These are phyloP conservation scores for Eonycteris spelaea DNA, from an alignment of 2,113 vertebrate species.

Conservation along the genomic window DNA sequence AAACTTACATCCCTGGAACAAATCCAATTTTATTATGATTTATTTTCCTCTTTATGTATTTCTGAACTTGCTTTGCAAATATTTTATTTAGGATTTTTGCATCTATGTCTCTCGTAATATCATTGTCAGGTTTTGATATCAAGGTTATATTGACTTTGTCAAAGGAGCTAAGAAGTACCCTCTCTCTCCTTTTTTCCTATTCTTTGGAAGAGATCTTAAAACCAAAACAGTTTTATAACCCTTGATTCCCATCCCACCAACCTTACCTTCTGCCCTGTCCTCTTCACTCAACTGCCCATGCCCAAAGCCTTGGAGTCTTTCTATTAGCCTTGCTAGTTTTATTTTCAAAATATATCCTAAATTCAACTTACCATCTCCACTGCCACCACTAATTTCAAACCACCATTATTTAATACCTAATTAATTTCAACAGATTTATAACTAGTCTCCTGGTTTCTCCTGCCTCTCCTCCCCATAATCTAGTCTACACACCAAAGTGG, in stretches of 20 bases:
- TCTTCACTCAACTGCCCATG: neutral
- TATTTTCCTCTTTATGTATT: constrained; percentile 1
- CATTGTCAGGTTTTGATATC: neutral
- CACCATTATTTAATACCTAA: neutral
- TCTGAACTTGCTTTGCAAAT: constrained; percentile 1
- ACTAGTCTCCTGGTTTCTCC: neutral
- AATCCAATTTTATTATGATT: neutral
- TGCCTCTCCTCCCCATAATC: neutral
- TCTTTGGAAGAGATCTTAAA: neutral
- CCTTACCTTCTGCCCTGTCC: neutral
- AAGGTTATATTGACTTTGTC: neutral
- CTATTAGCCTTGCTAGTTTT: neutral
- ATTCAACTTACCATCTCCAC: neutral
- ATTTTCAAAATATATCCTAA: neutral
- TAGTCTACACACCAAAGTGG: neutral
- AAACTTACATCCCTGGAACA: neutral
- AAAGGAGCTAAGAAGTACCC: neutral
- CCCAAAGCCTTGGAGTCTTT: neutral
- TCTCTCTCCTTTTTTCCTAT: neutral
- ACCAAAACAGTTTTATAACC: neutral
- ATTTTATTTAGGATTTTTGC: constrained; percentile 12
- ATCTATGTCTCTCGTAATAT: neutral
- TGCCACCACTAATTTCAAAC: neutral
- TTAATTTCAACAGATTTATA: neutral
- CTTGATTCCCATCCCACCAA: neutral